Percentiles rank a stretch among this genome's conserved stretches.
Conservation (phyloP, 1,140 invertebrate genomes). For the Pinna nobilis region DNA sequence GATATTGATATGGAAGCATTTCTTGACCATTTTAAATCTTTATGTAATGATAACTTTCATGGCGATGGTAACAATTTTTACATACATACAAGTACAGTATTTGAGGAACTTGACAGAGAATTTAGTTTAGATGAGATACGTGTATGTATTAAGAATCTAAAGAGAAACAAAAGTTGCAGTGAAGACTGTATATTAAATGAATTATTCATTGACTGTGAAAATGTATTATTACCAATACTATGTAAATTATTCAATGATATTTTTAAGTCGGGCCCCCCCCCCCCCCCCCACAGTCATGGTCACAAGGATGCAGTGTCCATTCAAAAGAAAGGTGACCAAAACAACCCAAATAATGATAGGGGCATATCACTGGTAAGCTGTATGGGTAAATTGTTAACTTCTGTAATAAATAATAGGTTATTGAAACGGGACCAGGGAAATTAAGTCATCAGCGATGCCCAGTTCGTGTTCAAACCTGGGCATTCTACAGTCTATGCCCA, state of each 20-base stretch:
- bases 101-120: neutral
- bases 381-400: constrained; percentile 17
- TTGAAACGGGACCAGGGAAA: too few relatives aligned
- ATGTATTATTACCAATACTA: neutral
- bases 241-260: constrained; percentile 28
- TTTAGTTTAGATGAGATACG: neutral
- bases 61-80: too few relatives aligned
- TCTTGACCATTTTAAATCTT: neutral
- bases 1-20: neutral
- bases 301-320: constrained; percentile 16
- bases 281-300: constrained; percentile 32
- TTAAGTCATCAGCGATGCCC: neutral
- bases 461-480: constrained; percentile 8
- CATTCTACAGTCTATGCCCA: neutral
- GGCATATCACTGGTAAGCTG: constrained; percentile 20
- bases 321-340: constrained; percentile 9
- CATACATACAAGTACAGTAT: neutral
- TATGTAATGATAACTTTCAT: neutral
- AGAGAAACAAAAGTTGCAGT: too few relatives aligned
- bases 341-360: constrained; percentile 30
- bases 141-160: neutral
- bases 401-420: constrained; percentile 13
- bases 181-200: too few relatives aligned
- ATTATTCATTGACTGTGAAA: neutral
- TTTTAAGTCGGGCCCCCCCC: constrained; percentile 12